These are phyloP conservation scores for Odontamblyopus lacepedii DNA, from an alignment of 2,797 vertebrate genomes.

Conservation along the genomic window DNA sequence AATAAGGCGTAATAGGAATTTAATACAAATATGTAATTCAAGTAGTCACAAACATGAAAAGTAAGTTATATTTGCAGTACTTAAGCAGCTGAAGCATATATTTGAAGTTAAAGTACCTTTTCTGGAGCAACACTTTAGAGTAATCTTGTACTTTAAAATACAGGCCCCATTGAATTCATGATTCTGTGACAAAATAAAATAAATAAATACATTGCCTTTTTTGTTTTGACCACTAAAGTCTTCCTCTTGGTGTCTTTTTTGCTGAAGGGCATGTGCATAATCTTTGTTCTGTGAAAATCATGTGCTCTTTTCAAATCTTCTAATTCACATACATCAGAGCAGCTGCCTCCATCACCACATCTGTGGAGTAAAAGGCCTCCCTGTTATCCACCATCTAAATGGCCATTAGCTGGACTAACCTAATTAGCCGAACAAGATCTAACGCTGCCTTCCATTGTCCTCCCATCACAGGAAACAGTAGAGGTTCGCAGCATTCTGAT, in stretches of 20 bases:
- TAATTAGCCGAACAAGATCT: constrained; percentile 81
- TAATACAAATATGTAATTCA: background rate
- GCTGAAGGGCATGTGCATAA: constrained; percentile 10
- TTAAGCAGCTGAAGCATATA: background rate
- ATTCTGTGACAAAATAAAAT: background rate
- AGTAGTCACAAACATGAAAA: background rate
- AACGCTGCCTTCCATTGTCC: constrained; percentile 74
- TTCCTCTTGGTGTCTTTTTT: background rate
- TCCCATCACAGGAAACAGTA: constrained; percentile 80
- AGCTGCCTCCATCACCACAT: constrained; percentile 75
- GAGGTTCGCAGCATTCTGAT: constrained; percentile 86
- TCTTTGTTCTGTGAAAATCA: constrained; percentile 27
- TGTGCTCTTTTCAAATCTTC: constrained; percentile 29
- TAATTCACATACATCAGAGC: constrained; percentile 71
- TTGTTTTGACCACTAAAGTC: background rate
- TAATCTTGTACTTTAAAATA: no score
- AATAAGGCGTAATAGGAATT: background rate
- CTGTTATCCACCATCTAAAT: constrained; percentile 81
- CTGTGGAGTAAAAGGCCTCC: constrained; percentile 72
- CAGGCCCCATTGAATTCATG: background rate
- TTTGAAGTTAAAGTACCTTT: background rate
- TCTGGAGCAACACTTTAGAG: no score
- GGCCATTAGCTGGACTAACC: constrained; percentile 80
- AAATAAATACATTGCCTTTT: background rate
- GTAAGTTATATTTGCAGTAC: background rate